phyloP scores from a whole-genome alignment of 1,140 invertebrate species.

The Saccostrea glomerata region DNA sequence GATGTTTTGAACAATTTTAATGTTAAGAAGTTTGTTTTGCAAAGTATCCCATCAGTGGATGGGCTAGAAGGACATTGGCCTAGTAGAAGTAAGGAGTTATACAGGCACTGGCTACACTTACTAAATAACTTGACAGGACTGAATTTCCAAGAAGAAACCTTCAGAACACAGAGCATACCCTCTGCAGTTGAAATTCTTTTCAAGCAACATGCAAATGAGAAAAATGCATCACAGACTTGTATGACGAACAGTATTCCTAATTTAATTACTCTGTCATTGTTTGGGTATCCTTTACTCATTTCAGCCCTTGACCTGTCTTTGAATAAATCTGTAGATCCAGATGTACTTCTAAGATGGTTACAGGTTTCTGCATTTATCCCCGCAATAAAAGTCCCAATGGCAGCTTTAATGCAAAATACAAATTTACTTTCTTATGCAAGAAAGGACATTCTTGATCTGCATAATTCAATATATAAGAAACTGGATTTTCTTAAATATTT shows the following conservation, averaged over 20 bases:
- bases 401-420: slow-evolving; percentile 85
- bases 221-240: slow-evolving; percentile 50
- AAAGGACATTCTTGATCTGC: slow-evolving; percentile 39
- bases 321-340: slow-evolving; percentile 82
- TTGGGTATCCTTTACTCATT: slow-evolving; percentile 90
- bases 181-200: slow-evolving; percentile 58
- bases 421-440: slow-evolving; percentile 80
- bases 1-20: background rate
- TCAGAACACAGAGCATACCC: slow-evolving; percentile 55
- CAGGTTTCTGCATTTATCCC: slow-evolving; percentile 93
- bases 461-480: slow-evolving; percentile 78
- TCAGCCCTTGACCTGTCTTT: slow-evolving; percentile 78
- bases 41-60: slow-evolving; percentile 84
- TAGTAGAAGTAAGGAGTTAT: slow-evolving; percentile 63
- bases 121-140: background rate
- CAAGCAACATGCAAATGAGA: slow-evolving; percentile 33
- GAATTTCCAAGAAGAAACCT: slow-evolving; percentile 56
- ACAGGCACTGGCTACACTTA: slow-evolving; percentile 1
- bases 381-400: slow-evolving; percentile 53
- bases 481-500: slow-evolving; percentile 80
- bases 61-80: slow-evolving; percentile 82
- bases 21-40: background rate
- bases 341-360: slow-evolving; percentile 93
- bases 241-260: slow-evolving; percentile 84
- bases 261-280: slow-evolving; percentile 88